Base-by-base conservation (phyloP, 1,140 invertebrate species). In the Achroia grisella region DNA sequence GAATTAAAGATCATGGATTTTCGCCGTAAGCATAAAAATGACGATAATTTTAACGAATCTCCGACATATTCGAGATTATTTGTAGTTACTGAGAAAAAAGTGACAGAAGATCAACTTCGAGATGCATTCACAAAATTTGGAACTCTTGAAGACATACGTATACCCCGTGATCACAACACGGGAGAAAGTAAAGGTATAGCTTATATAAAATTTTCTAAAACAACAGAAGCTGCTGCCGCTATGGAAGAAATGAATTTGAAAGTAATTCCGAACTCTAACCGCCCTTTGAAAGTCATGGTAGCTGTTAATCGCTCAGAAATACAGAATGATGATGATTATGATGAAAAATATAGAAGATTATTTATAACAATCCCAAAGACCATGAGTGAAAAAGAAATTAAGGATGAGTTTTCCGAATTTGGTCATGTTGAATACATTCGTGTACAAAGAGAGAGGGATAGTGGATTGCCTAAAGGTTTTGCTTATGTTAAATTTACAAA, bases 211-310 rank as follows among this genome's bases (percentile, higher is more conserved):
- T 96, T 91, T 80, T 89, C 91, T 0, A 95, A 94, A 86, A 94
- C 94, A 0, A 94, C 93, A 0, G 93, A 95, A 86, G 94, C 94
- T 9, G 94, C 94, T 1, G 84, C 86, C 43, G 94, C 94, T 10
- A 86, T 95, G 43, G 94, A 96, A 78, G 90, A 91, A 56, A 94
- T 97, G 94, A 95, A 97, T 87, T 93, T 93, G 1, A 92, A 92
- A 79, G 88, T 88, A 49, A 87, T 97, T 39, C 90, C 90, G 13
- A 89, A 89, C 43, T 88, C 91, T 45, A 90, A 89, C 31, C 89
- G 94, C 57, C 93, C 93, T 6, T 89, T 98, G 1, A 97, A 97
- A 89, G 95, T 97, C 36, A 91, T 96, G 87, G 94, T 95, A 51
- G 94, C 94, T 28, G 90, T 93, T 28, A 80, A 71, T 54, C 62